Evolutionary conservation across 2,888 invertebrate species (phyloP).

Genomic region (Pantelozetes paolii): DNA sequence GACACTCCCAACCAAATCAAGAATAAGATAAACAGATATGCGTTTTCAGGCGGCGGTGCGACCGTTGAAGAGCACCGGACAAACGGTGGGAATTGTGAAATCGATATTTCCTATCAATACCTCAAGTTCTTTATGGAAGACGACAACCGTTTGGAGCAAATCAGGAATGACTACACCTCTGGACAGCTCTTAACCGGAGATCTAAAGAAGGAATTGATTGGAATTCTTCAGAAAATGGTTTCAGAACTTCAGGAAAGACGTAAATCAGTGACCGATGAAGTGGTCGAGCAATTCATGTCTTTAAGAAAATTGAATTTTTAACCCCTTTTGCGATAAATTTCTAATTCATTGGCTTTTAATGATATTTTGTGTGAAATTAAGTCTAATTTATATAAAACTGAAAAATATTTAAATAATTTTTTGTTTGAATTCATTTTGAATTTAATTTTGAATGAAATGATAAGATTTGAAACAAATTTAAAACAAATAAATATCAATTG

Average conservation of each 20-base stretch:
- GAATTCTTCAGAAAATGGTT: constrained; percentile 70
- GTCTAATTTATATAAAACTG: no score
- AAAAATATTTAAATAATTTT: no score
- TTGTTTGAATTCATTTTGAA: no score
- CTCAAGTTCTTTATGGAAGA: constrained; percentile 91
- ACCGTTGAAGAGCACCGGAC: constrained; percentile 86
- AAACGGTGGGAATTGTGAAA: constrained; percentile 81
- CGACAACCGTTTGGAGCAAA: constrained; percentile 74
- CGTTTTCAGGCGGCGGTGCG: constrained; percentile 92
- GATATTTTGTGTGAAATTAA: no score
- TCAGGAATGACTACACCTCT: constrained; percentile 71
- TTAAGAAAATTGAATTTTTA: constrained; percentile 62
- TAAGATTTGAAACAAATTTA: no score
- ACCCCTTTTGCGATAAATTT: no score
- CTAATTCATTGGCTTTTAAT: no score
- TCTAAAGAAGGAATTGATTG: constrained; percentile 84
- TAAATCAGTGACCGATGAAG: constrained; percentile 75
- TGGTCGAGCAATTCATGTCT: constrained; percentile 75
- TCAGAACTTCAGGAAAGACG: constrained; percentile 75
- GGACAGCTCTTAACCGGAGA: constrained; percentile 90
- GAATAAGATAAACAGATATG: constrained; percentile 90
- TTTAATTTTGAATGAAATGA: no score
- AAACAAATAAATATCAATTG: no score
- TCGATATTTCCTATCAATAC: constrained; percentile 94
- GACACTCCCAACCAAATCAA: constrained; percentile 94